A percentile compares a stretch with the other conserved stretches of the same genome.
phyloP scores from a whole-genome alignment of 2,113 vertebrate species.

The Proteles cristata region DNA sequence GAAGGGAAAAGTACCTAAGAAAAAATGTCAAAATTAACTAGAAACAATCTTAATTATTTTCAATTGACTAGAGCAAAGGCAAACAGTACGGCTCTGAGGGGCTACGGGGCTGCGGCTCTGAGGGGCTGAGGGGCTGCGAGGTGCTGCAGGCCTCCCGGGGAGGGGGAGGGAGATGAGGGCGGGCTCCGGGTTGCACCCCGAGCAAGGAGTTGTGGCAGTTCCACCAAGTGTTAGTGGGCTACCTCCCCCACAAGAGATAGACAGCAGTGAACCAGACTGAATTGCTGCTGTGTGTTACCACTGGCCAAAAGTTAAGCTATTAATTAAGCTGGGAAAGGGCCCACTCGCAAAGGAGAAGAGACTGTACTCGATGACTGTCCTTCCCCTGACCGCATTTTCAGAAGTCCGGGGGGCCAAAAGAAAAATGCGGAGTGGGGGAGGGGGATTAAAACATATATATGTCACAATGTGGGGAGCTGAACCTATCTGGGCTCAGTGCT shows the following conservation, averaged over 20 bases:
- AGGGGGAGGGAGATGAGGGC: neutral
- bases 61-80: slow-evolving; percentile 32
- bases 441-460: slow-evolving; percentile 1
- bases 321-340: slow-evolving; percentile 41
- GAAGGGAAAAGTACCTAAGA: neutral
- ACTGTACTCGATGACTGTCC: neutral
- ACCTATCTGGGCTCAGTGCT: neutral
- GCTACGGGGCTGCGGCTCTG: neutral
- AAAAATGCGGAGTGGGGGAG: neutral
- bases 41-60: neutral
- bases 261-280: slow-evolving; percentile 26
- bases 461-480: neutral
- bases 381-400: slow-evolving; percentile 35
- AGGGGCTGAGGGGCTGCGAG: neutral
- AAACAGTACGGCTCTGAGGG: neutral
- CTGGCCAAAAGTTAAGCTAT: slow-evolving; percentile 44
- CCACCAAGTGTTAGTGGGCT: neutral
- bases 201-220: neutral
- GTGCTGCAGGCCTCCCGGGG: neutral
- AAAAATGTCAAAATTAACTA: neutral
- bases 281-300: neutral
- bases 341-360: neutral
- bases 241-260: neutral
- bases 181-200: neutral
- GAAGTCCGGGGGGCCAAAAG: neutral